Percentiles rank a stretch among this genome's conserved stretches.
These are phyloP conservation scores for Epiblema foenella DNA, from an alignment of 2,888 invertebrate species.

Conservation along the genomic window DNA sequence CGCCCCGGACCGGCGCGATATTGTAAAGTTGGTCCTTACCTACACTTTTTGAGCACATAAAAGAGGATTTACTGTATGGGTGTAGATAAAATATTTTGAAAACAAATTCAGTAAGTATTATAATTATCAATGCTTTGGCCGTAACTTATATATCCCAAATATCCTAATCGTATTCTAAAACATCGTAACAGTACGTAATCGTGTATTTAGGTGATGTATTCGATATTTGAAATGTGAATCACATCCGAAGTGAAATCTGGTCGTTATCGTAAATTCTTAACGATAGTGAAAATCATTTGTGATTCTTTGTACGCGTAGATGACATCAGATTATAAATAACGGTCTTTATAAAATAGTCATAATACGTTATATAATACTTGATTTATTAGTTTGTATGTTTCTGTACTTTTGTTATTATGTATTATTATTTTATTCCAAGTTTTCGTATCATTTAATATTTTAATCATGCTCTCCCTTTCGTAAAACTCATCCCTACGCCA, in stretches of 20 bases:
- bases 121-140: background rate
- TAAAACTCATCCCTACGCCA: too few species aligned
- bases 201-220: conserved; percentile 1
- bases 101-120: too few species aligned
- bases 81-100: too few species aligned
- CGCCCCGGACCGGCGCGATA: too few species aligned
- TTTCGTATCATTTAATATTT: background rate
- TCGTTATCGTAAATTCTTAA: conserved; percentile 40
- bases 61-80: too few species aligned
- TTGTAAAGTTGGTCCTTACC: too few species aligned
- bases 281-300: conserved; percentile 43
- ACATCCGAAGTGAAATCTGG: conserved; percentile 39
- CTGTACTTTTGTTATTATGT: background rate
- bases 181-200: conserved; percentile 34
- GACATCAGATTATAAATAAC: conserved; percentile 40
- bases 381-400: background rate
- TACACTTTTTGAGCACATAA: too few species aligned
- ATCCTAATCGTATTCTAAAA: conserved; percentile 21
- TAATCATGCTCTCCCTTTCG: too few species aligned
- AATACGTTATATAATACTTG: conserved; percentile 1
- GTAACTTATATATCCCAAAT: conserved; percentile 18
- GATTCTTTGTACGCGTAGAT: conserved; percentile 30
- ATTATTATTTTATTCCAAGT: background rate
- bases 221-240: conserved; percentile 37
- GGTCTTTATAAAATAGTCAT: conserved; percentile 19